Conservation (phyloP, 2,888 invertebrate genomes). For the Emmelina monodactyla region DNA sequence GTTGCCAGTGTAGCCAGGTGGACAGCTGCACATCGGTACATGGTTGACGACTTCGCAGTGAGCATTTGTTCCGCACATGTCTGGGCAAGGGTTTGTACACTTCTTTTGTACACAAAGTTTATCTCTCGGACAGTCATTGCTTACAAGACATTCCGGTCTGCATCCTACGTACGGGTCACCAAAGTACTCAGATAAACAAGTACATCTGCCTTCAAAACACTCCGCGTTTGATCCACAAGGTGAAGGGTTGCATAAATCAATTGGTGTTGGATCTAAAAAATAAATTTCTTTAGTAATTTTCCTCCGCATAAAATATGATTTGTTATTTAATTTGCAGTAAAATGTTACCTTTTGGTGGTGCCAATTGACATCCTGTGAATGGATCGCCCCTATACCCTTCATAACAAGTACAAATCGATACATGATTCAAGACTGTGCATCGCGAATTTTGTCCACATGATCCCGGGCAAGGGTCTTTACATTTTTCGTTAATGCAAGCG, state of each 20-base stretch:
- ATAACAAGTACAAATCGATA: constrained; percentile 69
- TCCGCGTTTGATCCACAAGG: constrained; percentile 79
- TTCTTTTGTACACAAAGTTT: constrained; percentile 76
- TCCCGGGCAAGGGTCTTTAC: constrained; percentile 74
- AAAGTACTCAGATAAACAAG: constrained; percentile 75
- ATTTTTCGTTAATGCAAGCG: constrained; percentile 72
- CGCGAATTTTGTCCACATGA: constrained; percentile 68
- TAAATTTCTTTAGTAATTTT: constrained; percentile 2
- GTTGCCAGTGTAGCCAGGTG: constrained; percentile 76
- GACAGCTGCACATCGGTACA: constrained; percentile 78
- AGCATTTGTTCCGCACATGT: constrained; percentile 79
- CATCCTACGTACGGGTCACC: constrained; percentile 82
- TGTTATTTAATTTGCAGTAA: background rate
- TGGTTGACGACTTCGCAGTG: constrained; percentile 80
- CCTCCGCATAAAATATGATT: background rate
- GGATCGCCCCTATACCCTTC: constrained; percentile 69
- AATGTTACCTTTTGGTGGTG: constrained; percentile 36
- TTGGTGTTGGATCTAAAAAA: constrained; percentile 27
- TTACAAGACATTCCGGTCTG: constrained; percentile 82
- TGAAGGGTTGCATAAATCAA: constrained; percentile 70
- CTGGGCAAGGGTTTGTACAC: constrained; percentile 80
- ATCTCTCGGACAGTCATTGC: constrained; percentile 74
- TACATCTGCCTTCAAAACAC: constrained; percentile 73
- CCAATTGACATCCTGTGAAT: constrained; percentile 50
- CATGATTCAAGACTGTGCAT: constrained; percentile 68